Base-by-base conservation (phyloP, 2,797 vertebrate species). In the Coranthus polyacanthus region DNA sequence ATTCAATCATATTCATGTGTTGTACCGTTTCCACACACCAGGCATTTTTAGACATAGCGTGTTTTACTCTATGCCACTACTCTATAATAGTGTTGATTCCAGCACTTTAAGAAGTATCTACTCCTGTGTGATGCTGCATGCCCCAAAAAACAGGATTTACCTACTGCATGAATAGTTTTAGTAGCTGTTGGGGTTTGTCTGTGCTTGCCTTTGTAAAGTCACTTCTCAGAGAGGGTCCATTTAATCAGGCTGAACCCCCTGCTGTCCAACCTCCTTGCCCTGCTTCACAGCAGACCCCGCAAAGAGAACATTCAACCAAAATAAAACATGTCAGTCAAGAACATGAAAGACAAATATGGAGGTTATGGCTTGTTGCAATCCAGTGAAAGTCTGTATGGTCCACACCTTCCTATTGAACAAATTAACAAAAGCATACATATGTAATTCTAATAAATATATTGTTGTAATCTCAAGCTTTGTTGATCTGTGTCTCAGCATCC, bases 281-380 rank as follows among this genome's bases (percentile, higher is more conserved):
- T 56, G 44, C 63, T 72, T 73, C 60, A 75, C 50, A 76, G n/a
- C n/a, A n/a, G n/a, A n/a, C n/a, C n/a, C n/a, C n/a, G n/a, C n/a
- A n/a, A n/a, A n/a, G 62, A 81, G 83, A 87, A 89, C 77, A 88
- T 77, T 79, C 73, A 82, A 79, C 73, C 74, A 54, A 78, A 72
- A 84, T 84, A 87, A 89, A 89, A 86, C 82, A 84, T n/a, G 88
- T 82, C 84, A 91, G 78, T 91, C 89, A 91, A 83, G 66, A 68
- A 58, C 34, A 39, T 73, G 29, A 17, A 56, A 72, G 29, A 32
- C 29, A 32, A 9, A 32, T 32, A 43, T 32, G 39, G 57, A 68
- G 47, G 36, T 56, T 47, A 56, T 57, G 18, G n/a, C 17, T 15
- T 32, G 37, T n/a, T 63, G 26, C 2, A 50, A 38, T 57, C 4